Percentiles rank a stretch among this genome's conserved stretches.
These are phyloP conservation scores for Heliconius hermathena DNA, from an alignment of 1,140 invertebrate species.

Conservation along the genomic window DNA sequence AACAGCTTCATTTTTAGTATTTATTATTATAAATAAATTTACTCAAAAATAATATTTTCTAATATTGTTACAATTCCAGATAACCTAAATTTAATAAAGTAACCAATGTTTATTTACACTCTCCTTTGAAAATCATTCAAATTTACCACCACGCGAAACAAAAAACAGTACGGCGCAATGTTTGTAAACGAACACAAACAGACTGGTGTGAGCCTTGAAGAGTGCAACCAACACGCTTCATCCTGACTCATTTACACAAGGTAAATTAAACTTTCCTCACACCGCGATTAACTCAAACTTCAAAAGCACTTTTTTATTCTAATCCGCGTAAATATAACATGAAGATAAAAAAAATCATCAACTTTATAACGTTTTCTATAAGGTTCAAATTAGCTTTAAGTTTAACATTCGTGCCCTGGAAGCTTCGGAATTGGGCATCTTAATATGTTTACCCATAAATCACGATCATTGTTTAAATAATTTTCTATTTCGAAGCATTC, in stretches of 20 bases:
- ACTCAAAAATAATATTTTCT: too few relatives aligned
- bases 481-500: conserved; percentile 78
- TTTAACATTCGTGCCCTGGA: conserved; percentile 43
- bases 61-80: neutral
- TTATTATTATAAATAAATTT: too few relatives aligned
- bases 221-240: conserved; percentile 70
- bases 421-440: conserved; percentile 58
- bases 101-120: conserved; percentile 50
- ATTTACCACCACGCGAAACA: conserved; percentile 59
- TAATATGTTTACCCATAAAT: conserved; percentile 78
- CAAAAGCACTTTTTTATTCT: conserved; percentile 52
- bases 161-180: conserved; percentile 66
- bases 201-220: conserved; percentile 66
- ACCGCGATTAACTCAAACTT: conserved; percentile 55
- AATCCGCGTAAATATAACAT: conserved; percentile 28
- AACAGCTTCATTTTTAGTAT: too few relatives aligned
- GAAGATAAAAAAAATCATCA: conserved; percentile 30
- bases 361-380: conserved; percentile 38
- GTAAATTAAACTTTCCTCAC: conserved; percentile 62
- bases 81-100: conserved; percentile 33
- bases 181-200: conserved; percentile 73
- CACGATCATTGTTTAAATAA: conserved; percentile 78
- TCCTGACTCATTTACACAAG: conserved; percentile 57
- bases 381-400: conserved; percentile 45
- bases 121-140: conserved; percentile 71